These are phyloP conservation scores for Apostichopus californicus DNA, from an alignment of 35 echinoderm and acorn worm genomes.

Conservation along the genomic window DNA sequence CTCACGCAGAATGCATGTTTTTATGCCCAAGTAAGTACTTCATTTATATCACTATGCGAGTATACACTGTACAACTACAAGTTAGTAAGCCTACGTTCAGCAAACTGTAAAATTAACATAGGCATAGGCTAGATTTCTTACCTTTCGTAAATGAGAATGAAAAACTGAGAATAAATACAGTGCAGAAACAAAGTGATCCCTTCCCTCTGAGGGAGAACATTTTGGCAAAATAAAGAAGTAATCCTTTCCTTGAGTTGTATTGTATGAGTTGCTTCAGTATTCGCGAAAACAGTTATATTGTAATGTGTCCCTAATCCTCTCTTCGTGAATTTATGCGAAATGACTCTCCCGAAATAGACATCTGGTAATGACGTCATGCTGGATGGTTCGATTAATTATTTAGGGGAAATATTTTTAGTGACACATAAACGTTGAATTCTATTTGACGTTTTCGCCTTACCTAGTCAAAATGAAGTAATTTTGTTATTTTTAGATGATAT, in stretches of 20 bases:
- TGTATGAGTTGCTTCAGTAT: neutral
- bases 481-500: too few species aligned
- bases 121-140: neutral
- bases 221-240: neutral
- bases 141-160: slow-evolving; percentile 27
- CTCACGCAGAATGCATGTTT: too few species aligned
- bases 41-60: too few species aligned
- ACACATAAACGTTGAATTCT: neutral
- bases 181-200: slow-evolving; percentile 7
- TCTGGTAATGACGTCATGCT: neutral
- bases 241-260: neutral
- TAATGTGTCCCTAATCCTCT: neutral
- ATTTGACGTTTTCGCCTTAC: too few species aligned
- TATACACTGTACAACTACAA: too few species aligned
- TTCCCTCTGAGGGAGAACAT: slow-evolving; percentile 42
- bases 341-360: slow-evolving; percentile 27
- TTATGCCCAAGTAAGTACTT: too few species aligned
- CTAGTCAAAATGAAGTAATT: too few species aligned
- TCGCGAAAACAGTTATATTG: neutral
- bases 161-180: slow-evolving; percentile 4
- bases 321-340: slow-evolving; percentile 17
- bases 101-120: too few species aligned
- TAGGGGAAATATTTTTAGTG: neutral
- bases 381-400: neutral
- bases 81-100: too few species aligned